These are phyloP conservation scores for Phaetusa simplex DNA, from an alignment of 2,113 vertebrate species.

Conservation along the genomic window DNA sequence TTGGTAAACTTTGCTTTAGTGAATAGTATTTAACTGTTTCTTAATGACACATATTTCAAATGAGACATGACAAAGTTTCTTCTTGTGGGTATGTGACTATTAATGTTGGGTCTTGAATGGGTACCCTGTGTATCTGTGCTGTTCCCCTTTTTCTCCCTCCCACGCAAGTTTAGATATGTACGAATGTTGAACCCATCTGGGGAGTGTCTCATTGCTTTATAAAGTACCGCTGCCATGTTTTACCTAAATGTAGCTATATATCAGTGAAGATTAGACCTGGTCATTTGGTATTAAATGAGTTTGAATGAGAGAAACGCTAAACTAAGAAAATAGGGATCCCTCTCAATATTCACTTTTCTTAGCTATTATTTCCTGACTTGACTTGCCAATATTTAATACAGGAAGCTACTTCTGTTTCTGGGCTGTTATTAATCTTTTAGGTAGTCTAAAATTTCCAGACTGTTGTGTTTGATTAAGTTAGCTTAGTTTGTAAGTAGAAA, in stretches of 20 bases:
- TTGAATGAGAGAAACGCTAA: background rate
- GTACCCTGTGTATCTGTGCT: background rate
- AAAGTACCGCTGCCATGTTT: background rate
- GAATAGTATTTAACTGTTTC: background rate
- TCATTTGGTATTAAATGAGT: background rate
- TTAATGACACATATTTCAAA: background rate
- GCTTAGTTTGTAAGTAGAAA: background rate
- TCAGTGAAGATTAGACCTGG: background rate
- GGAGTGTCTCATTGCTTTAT: background rate
- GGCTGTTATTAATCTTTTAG: background rate
- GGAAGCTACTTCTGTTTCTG: background rate
- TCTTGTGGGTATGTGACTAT: background rate
- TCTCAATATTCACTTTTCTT: background rate
- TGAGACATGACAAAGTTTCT: background rate
- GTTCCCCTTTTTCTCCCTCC: background rate
- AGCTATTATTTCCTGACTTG: background rate
- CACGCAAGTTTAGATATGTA: background rate
- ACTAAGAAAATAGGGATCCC: background rate
- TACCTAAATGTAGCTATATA: background rate
- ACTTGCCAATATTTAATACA: background rate
- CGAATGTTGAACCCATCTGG: background rate
- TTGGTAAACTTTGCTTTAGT: background rate
- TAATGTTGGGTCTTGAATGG: background rate
- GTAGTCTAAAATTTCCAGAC: background rate
- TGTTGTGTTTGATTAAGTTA: background rate